Evolutionary conservation across 2,113 vertebrate genomes (phyloP).

Genomic region (Tylochromis polylepis): DNA sequence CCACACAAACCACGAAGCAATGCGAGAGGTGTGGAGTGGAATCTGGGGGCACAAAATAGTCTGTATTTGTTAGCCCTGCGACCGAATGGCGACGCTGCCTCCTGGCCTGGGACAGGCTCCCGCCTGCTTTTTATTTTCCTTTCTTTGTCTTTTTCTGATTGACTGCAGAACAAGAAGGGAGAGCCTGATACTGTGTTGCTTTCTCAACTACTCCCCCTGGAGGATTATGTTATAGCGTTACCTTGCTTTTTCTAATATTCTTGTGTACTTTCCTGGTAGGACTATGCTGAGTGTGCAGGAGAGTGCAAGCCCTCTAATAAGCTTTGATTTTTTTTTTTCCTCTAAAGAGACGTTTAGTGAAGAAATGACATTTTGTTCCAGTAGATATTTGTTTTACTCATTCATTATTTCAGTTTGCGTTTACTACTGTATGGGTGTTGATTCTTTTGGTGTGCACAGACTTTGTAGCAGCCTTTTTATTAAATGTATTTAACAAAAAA

Average conservation of each 20-base stretch:
- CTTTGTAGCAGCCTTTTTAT: background rate
- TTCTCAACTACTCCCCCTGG: background rate
- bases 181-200: background rate
- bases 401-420: background rate
- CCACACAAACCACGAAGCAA: background rate
- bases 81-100: background rate
- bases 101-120: no score
- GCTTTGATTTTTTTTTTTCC: background rate
- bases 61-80: background rate
- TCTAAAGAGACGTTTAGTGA: background rate
- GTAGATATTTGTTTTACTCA: background rate
- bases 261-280: background rate
- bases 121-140: accelerated
- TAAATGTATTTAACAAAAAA: background rate
- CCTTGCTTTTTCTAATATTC: background rate
- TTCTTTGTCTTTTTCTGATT: background rate
- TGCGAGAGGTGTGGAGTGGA: background rate
- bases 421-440: background rate
- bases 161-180: background rate
- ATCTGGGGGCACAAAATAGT: background rate
- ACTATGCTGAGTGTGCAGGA: background rate
- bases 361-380: background rate
- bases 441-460: background rate
- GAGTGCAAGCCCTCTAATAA: background rate
- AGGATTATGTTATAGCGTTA: background rate